Base-by-base conservation (phyloP, 1,140 invertebrate species). In the Eupeodes corollae region DNA sequence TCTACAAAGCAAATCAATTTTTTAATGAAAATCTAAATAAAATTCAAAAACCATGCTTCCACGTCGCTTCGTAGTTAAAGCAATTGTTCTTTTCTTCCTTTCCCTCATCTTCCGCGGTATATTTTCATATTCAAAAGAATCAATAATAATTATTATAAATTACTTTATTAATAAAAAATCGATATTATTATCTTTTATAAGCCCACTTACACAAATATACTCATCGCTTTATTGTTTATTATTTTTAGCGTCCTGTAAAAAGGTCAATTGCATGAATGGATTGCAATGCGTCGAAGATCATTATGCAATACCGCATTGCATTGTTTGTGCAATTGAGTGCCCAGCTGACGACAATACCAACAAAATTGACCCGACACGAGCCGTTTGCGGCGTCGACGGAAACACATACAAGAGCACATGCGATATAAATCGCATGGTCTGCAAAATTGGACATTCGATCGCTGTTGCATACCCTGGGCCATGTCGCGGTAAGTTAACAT, bases 341-440 rank as follows among this genome's bases (percentile, higher is more conserved):
- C 75, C 75, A 35, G 50, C 55, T 49, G 54, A 59, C 31, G 48
- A 57, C 46, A 47, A 30, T 11, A 61, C 18, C 13, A 33, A 19
- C 6, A 56, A 57, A 44, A 66, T 70, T 44, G 59, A 71, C 37
- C 62, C 69, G 51, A 53, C 67, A 47, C 69, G 78, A 57, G 78
- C 79, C 35, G 83, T 93, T 10, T 94, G 90, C 72, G 91, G 88
- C 2, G 79, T 81, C 33, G 88, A 94, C 72, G 88, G 86, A 15
- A 73, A 81, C 49, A 92, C 89, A 21, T 94, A 94, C 72, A 78
- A 79, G 48, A 89, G 85, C 66, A 75, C 83, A 49, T 94, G 91
- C 73, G 83, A 91, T 67, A 74, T 94, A 60, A 76, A 83, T 57
- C 79, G 84, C 53, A 83, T 83, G 46, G 84, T 91, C 18, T 95